Evolutionary conservation across 37 sponge, comb jelly and placozoan genomes (phyloP), one percentile per base, ranked within the genome.

Genomic region (Geodia barretti): DNA sequence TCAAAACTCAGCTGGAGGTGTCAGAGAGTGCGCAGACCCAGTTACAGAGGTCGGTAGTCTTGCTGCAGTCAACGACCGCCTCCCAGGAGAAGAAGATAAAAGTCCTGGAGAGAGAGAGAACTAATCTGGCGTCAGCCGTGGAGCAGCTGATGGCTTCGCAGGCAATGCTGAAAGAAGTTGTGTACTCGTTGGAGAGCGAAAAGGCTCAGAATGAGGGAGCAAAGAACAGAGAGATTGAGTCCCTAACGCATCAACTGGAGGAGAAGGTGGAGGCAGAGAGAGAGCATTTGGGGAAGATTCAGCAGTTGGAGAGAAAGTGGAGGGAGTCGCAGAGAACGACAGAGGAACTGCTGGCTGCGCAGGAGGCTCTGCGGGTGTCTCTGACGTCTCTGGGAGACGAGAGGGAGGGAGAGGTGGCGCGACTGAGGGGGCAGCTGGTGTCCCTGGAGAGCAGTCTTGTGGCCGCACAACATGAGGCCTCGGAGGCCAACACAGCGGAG

Each of bases 321-420:
- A 58, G 32, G 7, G 92, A 92, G 59, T 39, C 68, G 37, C 72
- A 79, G 60, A 29, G 29, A 1, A 76, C 72, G 8, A 39, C 74
- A 3, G 72, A 76, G 2, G 80, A 88, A 25, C 72, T 88, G 4
- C 37, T 74, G 17, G 78, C 84, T 34, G 80, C 75, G 21, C 93
- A 92, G 78, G 58, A 72, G 25, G 86, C 85, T 7, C 81, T 92
- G 68, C 74, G 62, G 59, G 26, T 75, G 30, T 73, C 88, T 21
- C 68, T 92, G 24, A 47, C 65, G 0, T 30, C 62, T 19, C 63
- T 76, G 9, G 88, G 81, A 4, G 77, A 76, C 39, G 85, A 85
- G 73, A 88, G 76, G 43, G 86, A 88, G 4, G 72, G 29, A 29
- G 91, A 91, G 65, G 80, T 91, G 24, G 43, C 82, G 59, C 77